Evolutionary conservation across 2,113 vertebrate genomes (phyloP).

Genomic region (Carettochelys insculpta): DNA sequence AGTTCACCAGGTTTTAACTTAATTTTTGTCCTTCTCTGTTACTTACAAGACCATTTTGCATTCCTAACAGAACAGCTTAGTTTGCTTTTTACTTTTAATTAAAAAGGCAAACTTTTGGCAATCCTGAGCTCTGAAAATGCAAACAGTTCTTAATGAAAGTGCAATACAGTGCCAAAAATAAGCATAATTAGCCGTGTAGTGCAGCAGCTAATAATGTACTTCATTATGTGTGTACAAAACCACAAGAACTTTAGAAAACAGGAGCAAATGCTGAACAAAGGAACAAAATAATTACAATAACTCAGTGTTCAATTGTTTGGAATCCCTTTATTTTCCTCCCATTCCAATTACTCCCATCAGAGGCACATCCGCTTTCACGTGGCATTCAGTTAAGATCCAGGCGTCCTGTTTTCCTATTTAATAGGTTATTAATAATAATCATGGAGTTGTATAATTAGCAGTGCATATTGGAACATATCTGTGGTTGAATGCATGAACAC

Average conservation of each 20-base stretch:
- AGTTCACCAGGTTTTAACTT: constrained; percentile 39
- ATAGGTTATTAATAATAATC: neutral
- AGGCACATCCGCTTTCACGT: neutral
- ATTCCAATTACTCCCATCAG: neutral
- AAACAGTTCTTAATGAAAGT: constrained; percentile 72
- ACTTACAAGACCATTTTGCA: constrained; percentile 35
- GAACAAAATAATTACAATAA: neutral
- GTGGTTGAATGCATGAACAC: neutral
- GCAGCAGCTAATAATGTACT: constrained; percentile 11
- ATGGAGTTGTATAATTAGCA: neutral
- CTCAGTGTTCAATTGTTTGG: neutral
- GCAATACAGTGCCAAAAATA: constrained; percentile 45
- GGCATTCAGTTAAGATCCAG: neutral
- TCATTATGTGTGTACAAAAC: neutral
- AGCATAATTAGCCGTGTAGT: constrained; percentile 31
- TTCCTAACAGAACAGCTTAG: constrained; percentile 46
- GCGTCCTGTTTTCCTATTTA: rapidly evolving
- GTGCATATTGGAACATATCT: neutral
- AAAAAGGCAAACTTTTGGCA: constrained; percentile 64
- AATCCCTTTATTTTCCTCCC: constrained; percentile 15
- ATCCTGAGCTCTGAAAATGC: constrained; percentile 49
- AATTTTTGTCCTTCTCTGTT: constrained; percentile 31
- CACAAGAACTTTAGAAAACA: neutral
- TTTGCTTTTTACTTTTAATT: constrained; percentile 74
- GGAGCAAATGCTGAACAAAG: neutral